Evolutionary conservation across 1,140 invertebrate genomes (phyloP), one percentile per base, ranked within the genome.

Genomic region (Pectinophora gossypiella): DNA sequence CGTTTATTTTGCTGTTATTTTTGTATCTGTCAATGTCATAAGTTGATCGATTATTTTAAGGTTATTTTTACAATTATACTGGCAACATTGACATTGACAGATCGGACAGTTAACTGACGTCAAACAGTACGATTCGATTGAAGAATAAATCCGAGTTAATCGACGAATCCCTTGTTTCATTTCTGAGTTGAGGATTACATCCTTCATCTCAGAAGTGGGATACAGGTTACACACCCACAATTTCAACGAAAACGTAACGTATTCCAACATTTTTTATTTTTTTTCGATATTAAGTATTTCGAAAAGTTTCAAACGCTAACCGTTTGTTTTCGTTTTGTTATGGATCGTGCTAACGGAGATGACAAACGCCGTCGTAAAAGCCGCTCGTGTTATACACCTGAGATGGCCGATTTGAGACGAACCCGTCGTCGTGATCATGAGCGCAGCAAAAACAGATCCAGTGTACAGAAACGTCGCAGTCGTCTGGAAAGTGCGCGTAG

Each of bases 141-240:
- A n/a, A n/a, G n/a, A n/a, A n/a, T n/a, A n/a, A n/a, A n/a, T n/a
- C n/a, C n/a, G n/a, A n/a, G n/a, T n/a, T n/a, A n/a, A n/a, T n/a
- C n/a, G n/a, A n/a, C n/a, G n/a, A 9, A 32, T 12, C 27, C 27
- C 9, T 32, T 15, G 36, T 40, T 40, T 40, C 36, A 40, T 40
- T 40, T 40, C 36, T 40, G 13, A 40, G 36, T 15, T 40, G 6
- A 40, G 15, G 36, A 40, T 40, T 2, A 15, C 7, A 18, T 32
- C 18, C 16, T 35, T 32, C 16, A 48, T 35, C 46, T 48, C 27
- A 48, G 46, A 48, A 48, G 23, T 35, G 46, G 46, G 23, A 48
- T 18, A 23, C 4, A n/a, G 5, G 18, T 12, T 9, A 32, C 10
- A 32, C 19, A 16, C 46, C 27, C 46, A 48, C 46, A 10, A 48